Base-by-base conservation (phyloP, 2,113 vertebrate species). In the Heterotis niloticus region DNA sequence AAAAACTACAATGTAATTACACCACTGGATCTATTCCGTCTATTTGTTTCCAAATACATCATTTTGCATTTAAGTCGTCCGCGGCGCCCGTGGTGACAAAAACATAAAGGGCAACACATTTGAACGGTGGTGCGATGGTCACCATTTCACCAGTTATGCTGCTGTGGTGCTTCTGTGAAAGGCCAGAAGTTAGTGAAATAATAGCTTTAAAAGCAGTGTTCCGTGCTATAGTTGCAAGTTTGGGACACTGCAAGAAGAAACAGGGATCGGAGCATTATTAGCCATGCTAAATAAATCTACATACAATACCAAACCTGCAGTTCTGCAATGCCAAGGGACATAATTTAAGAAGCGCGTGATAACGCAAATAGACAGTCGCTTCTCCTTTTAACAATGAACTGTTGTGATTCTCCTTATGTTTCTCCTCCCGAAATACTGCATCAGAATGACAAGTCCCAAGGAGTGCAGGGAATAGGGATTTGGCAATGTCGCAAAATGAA, bases 401-500 rank as follows among this genome's bases (percentile, higher is more conserved):
- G 13, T 18, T 59, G 26, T 16, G 56, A 24, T 59, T 74, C 72
- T 14, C 60, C 60, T 62, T 17, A 62, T 14, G 34, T 44, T 44
- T 44, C 34, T 44, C 34, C 2, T 44, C 60, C 14, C 13, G 60
- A 62, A 62, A 20, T 23, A 72, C 34, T 56, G 51, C 67, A 69
- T 68, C 67, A 44, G 76, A 68, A n/a, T 68, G 64, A 68, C 65
- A 69, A 26, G 64, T 44, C 65, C 54, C 34, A 56, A 54, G 17
- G 76, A 78, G 65, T 59, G 56, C 57, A 26, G 54, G 54, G 24
- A 74, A 74, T 10, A 34, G 64, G 52, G 64, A 52, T 77, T 77
- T 78, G 52, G 64, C 51, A 68, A 20, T 77, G 52, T 54, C 76
- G 24, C 44, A 77, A 77, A 28, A 66, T 29, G 51, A 51, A 51